Evolutionary conservation across 2,888 invertebrate species (phyloP).

Genomic region (Scaptomyza polygonia): DNA sequence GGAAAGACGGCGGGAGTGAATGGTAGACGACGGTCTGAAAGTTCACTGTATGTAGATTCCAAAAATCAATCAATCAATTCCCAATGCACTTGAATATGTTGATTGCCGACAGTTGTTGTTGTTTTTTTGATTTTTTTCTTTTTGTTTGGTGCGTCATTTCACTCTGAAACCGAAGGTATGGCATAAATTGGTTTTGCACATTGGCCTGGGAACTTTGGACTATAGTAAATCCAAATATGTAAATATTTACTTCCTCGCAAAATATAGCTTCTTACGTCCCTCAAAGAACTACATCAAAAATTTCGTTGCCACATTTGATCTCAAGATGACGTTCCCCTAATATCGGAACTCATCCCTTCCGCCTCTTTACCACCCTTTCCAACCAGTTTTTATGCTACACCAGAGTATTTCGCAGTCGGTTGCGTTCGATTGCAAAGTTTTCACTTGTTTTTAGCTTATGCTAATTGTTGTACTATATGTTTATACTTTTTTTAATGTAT

Average conservation of each 20-base stretch:
- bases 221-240: too few relatives aligned
- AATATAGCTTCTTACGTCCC: background rate
- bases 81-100: conserved; percentile 23
- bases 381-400: background rate
- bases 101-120: background rate
- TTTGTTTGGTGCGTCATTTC: conserved; percentile 7
- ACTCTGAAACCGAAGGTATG: background rate
- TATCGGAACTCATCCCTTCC: too few relatives aligned
- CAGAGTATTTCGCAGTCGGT: background rate
- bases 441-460: background rate
- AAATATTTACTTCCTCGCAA: background rate
- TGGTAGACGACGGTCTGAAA: conserved; percentile 6
- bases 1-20: background rate
- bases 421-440: background rate
- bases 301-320: too few relatives aligned
- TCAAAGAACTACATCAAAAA: too few relatives aligned
- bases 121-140: background rate
- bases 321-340: too few relatives aligned
- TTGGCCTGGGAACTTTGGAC: too few relatives aligned
- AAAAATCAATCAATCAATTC: conserved; percentile 19
- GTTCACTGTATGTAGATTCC: conserved; percentile 5
- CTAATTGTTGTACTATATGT: background rate
- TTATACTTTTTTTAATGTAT: too few relatives aligned
- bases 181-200: background rate
- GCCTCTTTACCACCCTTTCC: background rate